Evolutionary conservation across 2,888 invertebrate species (phyloP).

Genomic region (Vannuccia rotundouncinata): DNA sequence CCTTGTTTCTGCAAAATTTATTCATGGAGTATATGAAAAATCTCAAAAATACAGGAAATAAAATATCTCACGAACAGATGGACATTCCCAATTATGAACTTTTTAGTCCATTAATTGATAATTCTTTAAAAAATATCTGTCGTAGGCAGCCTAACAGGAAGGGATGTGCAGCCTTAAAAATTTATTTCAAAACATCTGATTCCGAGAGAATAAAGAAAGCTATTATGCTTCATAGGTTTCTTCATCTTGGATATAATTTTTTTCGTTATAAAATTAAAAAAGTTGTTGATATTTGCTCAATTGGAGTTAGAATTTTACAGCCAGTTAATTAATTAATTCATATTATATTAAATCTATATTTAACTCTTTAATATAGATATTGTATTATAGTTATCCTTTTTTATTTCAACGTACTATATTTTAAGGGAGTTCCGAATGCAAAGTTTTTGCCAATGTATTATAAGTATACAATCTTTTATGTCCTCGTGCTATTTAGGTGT

Average conservation of each 20-base stretch:
- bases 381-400: no score
- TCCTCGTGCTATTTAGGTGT: no score
- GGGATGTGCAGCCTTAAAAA: neutral
- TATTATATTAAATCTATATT: no score
- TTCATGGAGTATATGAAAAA: neutral
- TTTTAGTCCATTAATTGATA: slow-evolving; percentile 15
- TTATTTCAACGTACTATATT: no score
- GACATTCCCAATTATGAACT: neutral
- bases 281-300: neutral
- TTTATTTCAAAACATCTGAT: neutral
- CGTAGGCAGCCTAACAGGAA: neutral
- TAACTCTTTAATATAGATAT: no score
- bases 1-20: neutral
- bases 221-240: slow-evolving; percentile 29
- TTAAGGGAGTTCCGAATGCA: no score
- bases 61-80: neutral
- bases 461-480: no score
- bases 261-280: neutral
- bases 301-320: neutral
- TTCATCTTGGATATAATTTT: slow-evolving; percentile 1
- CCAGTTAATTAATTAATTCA: neutral
- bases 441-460: no score
- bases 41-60: neutral
- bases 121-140: neutral
- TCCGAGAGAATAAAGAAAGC: neutral